Evolutionary conservation across 1,140 invertebrate species (phyloP).

Genomic region (Armadillidium nasatum): DNA sequence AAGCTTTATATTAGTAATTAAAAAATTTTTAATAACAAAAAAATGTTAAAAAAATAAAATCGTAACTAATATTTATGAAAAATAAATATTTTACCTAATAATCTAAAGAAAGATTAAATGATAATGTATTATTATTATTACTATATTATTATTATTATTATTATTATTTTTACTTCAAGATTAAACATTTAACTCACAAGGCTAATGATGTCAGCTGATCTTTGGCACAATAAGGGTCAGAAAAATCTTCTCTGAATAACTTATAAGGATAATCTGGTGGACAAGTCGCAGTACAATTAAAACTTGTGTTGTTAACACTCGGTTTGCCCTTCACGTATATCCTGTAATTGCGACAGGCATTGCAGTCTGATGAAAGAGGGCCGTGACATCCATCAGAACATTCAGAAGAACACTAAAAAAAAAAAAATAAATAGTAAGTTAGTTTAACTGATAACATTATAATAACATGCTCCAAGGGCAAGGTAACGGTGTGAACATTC

Average conservation of each 20-base stretch:
- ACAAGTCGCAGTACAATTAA: conserved; percentile 82
- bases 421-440: background rate
- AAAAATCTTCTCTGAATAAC: conserved; percentile 62
- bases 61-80: too few species aligned
- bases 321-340: conserved; percentile 61
- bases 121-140: too few species aligned
- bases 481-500: too few species aligned
- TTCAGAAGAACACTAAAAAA: conserved; percentile 67
- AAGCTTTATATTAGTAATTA: too few species aligned
- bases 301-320: conserved; percentile 60
- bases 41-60: too few species aligned
- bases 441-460: too few species aligned
- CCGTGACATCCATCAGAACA: conserved; percentile 76
- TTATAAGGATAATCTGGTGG: conserved; percentile 71
- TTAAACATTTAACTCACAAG: conserved; percentile 13
- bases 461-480: too few species aligned
- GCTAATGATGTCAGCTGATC: conserved; percentile 49
- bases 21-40: too few species aligned
- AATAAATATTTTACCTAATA: too few species aligned
- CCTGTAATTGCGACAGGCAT: conserved; percentile 78
- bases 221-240: conserved; percentile 74
- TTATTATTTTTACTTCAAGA: too few species aligned
- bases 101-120: too few species aligned
- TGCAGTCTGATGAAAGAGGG: conserved; percentile 68
- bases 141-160: too few species aligned